Evolutionary conservation across 2,797 vertebrate genomes (phyloP), one percentile per base, ranked within the genome.

Genomic region (Scolopax bukidnonensis): DNA sequence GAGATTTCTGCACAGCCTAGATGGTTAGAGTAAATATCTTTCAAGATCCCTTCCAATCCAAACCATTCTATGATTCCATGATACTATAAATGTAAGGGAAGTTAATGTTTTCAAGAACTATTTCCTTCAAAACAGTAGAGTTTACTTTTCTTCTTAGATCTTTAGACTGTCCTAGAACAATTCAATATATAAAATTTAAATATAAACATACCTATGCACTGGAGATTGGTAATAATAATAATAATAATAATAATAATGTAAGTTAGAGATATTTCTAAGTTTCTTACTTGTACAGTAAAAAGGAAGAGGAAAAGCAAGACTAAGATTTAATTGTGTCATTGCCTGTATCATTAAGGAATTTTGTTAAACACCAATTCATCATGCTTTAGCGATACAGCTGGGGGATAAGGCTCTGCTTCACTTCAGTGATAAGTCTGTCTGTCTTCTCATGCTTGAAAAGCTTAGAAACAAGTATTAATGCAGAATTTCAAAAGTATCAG

Each of bases 401-500:
- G 36, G 12, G 38, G 3, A 87, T 33, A 67, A 89, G 43, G 28
- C n/a, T 89, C n/a, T 1, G 28, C 54, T 63, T 84, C 51, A 36
- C 7, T 14, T 24, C 19, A 20, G 5, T 59, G 65, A n/a, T 93
- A 89, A 60, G 28, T 43, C 41, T 70, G 24, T 65, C 32, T 88
- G 43, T 70, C 25, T 91, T 87, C 45, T 90, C 47, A 33, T 27
- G 41, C 54, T 70, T 82, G 63, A 80, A n/a, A 63, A 56, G 30
- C 84, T 93, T 83, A 85, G 78, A 87, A 89, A 83, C 25, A 53
- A 74, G n/a, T 11, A 79, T 20, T 77, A 77, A 89, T 77, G 68
- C 21, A 77, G 56, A 69, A 89, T 77, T 91, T 85, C 75, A 61
- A 65, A 91, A 80, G 48, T 68, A 70, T 64, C 73, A 36, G 36